phyloP scores from a whole-genome alignment of 1,140 invertebrate species.

The Whitmania pigra region DNA sequence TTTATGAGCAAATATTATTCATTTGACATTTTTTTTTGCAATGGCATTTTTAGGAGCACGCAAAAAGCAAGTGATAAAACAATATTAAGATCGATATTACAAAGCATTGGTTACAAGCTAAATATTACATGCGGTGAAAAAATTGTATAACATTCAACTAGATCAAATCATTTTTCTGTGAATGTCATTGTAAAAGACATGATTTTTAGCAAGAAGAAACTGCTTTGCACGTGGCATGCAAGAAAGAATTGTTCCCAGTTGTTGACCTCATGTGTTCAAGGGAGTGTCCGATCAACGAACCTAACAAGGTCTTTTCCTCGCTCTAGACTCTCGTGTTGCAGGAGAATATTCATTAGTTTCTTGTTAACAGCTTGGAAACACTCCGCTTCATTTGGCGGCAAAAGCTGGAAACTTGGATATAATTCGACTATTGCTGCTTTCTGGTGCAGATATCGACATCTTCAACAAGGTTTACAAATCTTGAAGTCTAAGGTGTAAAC shows the following conservation, averaged over 20 bases:
- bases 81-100: not conserved
- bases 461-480: constrained; percentile 44
- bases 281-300: constrained; percentile 57
- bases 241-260: constrained; percentile 54
- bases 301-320: constrained; percentile 47
- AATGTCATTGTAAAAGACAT: no score
- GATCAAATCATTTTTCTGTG: no score
- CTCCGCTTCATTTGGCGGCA: constrained; percentile 62
- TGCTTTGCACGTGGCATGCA: constrained; percentile 59
- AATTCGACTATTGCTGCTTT: constrained; percentile 58
- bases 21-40: no score
- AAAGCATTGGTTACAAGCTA: no score
- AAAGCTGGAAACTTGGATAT: constrained; percentile 61
- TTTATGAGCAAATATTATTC: no score
- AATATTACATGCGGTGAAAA: no score
- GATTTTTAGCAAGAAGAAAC: constrained; percentile 48
- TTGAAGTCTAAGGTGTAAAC: no score
- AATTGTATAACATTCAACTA: no score
- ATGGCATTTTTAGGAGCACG: no score
- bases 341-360: constrained; percentile 12
- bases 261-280: constrained; percentile 61
- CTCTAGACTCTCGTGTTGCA: no score
- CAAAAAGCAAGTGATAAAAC: no score
- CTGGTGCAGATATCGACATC: constrained; percentile 43
- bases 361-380: constrained; percentile 48